Evolutionary conservation across 2,113 vertebrate genomes (phyloP).

Genomic region (Tor tambroides): DNA sequence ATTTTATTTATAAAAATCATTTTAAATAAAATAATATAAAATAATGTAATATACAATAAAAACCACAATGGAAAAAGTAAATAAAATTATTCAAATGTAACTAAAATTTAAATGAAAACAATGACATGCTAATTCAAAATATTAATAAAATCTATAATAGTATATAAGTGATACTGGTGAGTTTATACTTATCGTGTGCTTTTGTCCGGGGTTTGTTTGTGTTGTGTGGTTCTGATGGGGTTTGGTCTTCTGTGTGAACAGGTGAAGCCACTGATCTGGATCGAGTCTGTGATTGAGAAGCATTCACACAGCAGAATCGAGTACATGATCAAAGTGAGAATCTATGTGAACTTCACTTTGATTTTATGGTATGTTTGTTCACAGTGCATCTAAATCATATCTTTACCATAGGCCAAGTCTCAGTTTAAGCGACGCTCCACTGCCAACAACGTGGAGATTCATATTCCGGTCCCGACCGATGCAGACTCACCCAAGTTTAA

Average conservation of each 20-base stretch:
- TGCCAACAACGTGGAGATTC: constrained; percentile 98
- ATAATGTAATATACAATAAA: too few relatives aligned
- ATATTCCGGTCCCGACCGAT: constrained; percentile 97
- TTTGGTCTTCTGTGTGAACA: constrained; percentile 58
- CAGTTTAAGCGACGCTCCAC: constrained; percentile 97
- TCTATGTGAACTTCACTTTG: too few relatives aligned
- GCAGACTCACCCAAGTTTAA: constrained; percentile 98
- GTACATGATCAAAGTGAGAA: constrained; percentile 95
- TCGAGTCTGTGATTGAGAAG: constrained; percentile 97
- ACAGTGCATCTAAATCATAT: background rate
- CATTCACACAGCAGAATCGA: constrained; percentile 98
- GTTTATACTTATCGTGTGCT: too few relatives aligned
- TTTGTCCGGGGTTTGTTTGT: background rate
- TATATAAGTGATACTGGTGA: too few relatives aligned
- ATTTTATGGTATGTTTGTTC: background rate
- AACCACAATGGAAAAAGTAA: too few relatives aligned
- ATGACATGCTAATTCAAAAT: too few relatives aligned
- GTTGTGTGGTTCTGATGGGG: background rate
- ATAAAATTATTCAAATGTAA: too few relatives aligned
- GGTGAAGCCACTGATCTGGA: constrained; percentile 99
- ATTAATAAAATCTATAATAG: too few relatives aligned
- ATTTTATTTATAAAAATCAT: too few relatives aligned
- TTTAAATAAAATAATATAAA: too few relatives aligned
- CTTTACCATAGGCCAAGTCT: constrained; percentile 87
- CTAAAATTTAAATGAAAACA: too few relatives aligned